These are phyloP conservation scores for Bryconaethiops microstoma DNA, from an alignment of 2,797 vertebrate species.

Conservation along the genomic window DNA sequence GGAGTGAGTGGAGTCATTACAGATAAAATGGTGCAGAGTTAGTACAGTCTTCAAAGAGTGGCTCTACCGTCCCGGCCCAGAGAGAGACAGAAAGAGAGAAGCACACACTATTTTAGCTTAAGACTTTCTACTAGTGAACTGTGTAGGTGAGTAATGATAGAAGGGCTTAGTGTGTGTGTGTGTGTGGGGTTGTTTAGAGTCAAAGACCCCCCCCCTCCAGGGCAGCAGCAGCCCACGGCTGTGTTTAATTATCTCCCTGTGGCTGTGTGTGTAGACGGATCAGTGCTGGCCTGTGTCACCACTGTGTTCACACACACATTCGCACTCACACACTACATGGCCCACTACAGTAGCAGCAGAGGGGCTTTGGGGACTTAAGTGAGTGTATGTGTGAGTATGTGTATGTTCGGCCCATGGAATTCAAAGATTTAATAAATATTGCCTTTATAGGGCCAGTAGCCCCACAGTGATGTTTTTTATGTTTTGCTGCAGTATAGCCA, in stretches of 20 bases:
- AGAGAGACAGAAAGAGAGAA: neutral
- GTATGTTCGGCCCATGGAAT: neutral
- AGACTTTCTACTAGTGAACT: slow-evolving; percentile 14
- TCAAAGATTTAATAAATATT: slow-evolving; percentile 28
- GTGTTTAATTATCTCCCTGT: slow-evolving; percentile 47
- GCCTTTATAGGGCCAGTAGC: slow-evolving; percentile 23
- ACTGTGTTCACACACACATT: slow-evolving; percentile 18
- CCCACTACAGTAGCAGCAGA: neutral
- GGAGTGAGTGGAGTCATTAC: slow-evolving; percentile 14
- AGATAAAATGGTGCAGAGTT: slow-evolving; percentile 7
- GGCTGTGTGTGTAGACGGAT: neutral
- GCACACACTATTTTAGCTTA: neutral
- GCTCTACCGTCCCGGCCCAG: slow-evolving; percentile 1
- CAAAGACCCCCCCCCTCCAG: neutral
- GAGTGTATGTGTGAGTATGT: neutral
- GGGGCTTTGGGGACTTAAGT: neutral
- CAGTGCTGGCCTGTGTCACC: neutral
- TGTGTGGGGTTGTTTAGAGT: neutral
- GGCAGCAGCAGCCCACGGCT: slow-evolving; percentile 30
- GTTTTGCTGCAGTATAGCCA: slow-evolving; percentile 5
- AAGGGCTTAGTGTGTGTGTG: neutral
- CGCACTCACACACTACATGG: neutral
- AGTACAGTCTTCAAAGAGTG: slow-evolving; percentile 10
- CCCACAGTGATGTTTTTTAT: slow-evolving; percentile 16
- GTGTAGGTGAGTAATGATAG: slow-evolving; percentile 11